Evolutionary conservation across 2,888 invertebrate species (phyloP).

Genomic region (Drosophila pegasa): DNA sequence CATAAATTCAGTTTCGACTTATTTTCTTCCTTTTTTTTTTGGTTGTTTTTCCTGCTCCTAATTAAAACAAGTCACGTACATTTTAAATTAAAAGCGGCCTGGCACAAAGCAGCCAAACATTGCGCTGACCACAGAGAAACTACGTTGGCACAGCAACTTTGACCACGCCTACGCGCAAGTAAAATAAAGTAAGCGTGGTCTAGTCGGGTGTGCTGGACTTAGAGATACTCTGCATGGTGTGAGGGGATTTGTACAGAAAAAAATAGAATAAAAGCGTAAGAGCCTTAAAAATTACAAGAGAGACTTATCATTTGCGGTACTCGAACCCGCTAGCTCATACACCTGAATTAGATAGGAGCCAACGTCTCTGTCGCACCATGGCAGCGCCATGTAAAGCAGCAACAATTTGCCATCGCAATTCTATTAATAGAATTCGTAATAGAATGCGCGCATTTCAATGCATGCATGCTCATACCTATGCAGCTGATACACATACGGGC

Average conservation of each 20-base stretch:
- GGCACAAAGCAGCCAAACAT: constrained; percentile 54
- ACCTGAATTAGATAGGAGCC: neutral
- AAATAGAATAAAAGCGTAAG: neutral
- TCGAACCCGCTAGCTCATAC: neutral
- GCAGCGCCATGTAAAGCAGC: too few relatives aligned
- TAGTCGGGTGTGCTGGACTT: neutral
- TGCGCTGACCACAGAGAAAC: constrained; percentile 65
- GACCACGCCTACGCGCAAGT: neutral
- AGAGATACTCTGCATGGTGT: neutral
- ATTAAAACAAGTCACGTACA: constrained; percentile 78
- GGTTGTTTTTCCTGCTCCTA: constrained; percentile 32
- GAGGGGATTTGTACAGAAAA: neutral
- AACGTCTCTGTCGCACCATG: neutral
- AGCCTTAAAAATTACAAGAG: neutral
- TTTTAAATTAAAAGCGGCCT: constrained; percentile 71
- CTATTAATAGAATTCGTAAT: neutral
- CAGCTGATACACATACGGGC: constrained; percentile 1
- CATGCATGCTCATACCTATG: neutral
- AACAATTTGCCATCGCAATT: neutral
- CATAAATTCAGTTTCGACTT: constrained; percentile 41
- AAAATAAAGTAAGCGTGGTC: neutral
- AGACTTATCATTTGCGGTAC: neutral
- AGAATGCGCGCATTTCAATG: neutral
- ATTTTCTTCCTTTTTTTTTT: neutral
- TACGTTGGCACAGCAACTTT: constrained; percentile 28